Base-by-base conservation (phyloP, 2,797 vertebrate species). In the Myotis findleyi region DNA sequence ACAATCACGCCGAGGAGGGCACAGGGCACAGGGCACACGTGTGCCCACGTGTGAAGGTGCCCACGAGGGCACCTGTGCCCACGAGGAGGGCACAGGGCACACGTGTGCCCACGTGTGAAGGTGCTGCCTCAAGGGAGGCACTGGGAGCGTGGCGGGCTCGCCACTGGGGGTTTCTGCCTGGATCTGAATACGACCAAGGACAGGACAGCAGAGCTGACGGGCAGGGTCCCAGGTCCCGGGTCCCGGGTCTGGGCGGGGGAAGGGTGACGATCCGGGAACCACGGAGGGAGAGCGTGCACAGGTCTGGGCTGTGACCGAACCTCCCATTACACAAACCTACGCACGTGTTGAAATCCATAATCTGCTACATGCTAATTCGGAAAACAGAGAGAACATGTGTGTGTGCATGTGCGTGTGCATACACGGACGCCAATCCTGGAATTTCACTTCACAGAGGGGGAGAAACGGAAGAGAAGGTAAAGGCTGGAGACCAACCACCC, bases 341-440 rank as follows among this genome's bases (percentile, higher is more conserved):
- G 5, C 14, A 0, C 4, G 23, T 4, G 11, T 6, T 6, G 6
- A 75, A 41, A 18, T n/a, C 38, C 47, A 30, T 0, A 57, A 41
- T 4, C 21, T 14, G 44, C 7, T 12, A 62, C 4, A 25, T 0
- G 47, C 3, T 25, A 38, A 57, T 57, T 18, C 8, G 25, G 38
- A 14, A 64, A 27, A 49, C 1, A 27, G 4, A 62, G 13, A 5
- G 49, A 16, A 14, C 14, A 4, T 49, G 49, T 49, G 47, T 5
- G 47, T 5, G 5, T 6, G 30, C 1, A 1, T 3, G 44, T 10
- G 44, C 3, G 1, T 6, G 5, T 3, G 0, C 16, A 36, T 6
- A 6, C 27, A 21, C 5, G 2, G 33, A 27, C 0, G 17, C 18
- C 38, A 18, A 27, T 20, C 47, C 55, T 25, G 33, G 68, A 89